phyloP scores from a whole-genome alignment of 1,140 invertebrate genomes.

The Magallana gigas region DNA sequence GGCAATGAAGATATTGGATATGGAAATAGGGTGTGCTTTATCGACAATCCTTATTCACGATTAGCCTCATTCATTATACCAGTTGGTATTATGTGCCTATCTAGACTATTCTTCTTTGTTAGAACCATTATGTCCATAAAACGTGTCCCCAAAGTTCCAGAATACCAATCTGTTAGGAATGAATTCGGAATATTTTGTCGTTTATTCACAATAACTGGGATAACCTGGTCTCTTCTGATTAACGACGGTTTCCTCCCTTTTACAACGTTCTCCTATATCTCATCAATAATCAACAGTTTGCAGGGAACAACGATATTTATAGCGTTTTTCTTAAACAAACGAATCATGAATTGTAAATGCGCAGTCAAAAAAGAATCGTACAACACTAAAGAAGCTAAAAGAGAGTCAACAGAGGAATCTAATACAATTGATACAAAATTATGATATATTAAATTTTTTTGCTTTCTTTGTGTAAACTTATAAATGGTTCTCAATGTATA shows the following conservation, averaged over 20 bases:
- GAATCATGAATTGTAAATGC: background rate
- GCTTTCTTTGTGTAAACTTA: no score
- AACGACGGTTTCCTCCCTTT: conserved; percentile 6
- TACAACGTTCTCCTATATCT: background rate
- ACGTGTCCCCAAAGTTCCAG: background rate
- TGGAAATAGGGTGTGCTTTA: background rate
- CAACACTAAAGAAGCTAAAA: no score
- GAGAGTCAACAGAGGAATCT: no score
- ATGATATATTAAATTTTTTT: no score
- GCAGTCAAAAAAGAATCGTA: background rate
- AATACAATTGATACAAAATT: no score
- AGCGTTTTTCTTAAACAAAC: background rate
- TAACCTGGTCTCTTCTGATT: background rate
- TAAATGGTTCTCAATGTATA: no score
- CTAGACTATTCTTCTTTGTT: background rate
- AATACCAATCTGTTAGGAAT: background rate
- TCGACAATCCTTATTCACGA: background rate
- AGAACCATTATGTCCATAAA: background rate
- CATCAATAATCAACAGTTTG: background rate
- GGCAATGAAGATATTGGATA: background rate
- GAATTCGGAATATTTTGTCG: conserved; percentile 19
- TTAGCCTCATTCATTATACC: background rate
- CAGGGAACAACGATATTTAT: background rate
- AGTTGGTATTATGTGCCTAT: background rate
- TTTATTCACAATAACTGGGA: background rate